These are phyloP conservation scores for Erannis defoliaria DNA, from an alignment of 2,888 invertebrate species.

Conservation along the genomic window DNA sequence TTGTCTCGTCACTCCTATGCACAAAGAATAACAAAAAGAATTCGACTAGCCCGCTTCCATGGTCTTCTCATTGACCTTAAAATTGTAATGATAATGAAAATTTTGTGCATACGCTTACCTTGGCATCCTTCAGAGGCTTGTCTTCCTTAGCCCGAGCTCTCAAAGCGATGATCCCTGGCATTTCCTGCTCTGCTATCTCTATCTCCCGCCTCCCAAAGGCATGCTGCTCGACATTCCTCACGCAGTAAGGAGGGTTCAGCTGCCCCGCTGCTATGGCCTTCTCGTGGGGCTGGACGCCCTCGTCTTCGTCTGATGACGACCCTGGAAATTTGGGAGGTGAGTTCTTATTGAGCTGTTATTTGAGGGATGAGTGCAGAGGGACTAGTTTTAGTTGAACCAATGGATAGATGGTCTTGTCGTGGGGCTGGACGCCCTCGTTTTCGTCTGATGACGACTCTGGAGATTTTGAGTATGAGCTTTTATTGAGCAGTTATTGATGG, in stretches of 20 bases:
- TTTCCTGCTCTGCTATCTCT: slow-evolving; percentile 99
- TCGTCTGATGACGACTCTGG: slow-evolving; percentile 97
- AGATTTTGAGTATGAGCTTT: slow-evolving; percentile 30
- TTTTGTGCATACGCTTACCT: no score
- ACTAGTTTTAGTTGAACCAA: no score
- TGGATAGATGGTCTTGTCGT: slow-evolving; percentile 97
- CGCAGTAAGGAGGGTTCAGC: slow-evolving; percentile 96
- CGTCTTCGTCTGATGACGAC: slow-evolving; percentile 98
- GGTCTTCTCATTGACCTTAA: no score
- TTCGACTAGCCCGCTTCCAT: no score
- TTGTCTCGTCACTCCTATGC: no score
- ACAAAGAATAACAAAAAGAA: no score
- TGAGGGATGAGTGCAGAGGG: no score
- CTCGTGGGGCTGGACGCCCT: slow-evolving; percentile 94
- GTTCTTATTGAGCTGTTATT: slow-evolving; percentile 7
- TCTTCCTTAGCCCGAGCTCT: slow-evolving; percentile 96
- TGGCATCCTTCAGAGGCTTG: slow-evolving; percentile 97
- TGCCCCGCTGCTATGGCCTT: slow-evolving; percentile 95
- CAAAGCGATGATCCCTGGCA: slow-evolving; percentile 99
- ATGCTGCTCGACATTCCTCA: slow-evolving; percentile 96
- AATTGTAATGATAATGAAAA: no score
- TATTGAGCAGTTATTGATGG: not conserved
- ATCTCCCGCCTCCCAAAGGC: slow-evolving; percentile 98
- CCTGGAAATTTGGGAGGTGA: slow-evolving; percentile 76
- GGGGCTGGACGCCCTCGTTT: slow-evolving; percentile 94